Base-by-base conservation (phyloP, 92 coral and sea anemone genomes). In the Epizoanthus fatuus region DNA sequence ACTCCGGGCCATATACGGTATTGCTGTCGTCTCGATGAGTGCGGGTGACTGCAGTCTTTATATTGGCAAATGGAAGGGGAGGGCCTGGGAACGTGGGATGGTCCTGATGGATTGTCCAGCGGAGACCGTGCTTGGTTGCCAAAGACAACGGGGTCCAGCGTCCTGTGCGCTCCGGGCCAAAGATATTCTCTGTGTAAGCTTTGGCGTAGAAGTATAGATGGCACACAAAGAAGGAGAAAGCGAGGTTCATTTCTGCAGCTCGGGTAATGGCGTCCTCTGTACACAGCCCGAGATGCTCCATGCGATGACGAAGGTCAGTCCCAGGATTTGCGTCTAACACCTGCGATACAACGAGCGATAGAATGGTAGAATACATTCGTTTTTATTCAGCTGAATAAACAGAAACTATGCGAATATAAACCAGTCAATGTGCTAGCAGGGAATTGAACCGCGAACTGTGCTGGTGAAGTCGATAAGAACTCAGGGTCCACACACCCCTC, bases 31-130 rank as follows among this genome's bases (percentile, higher is more conserved):
- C 86, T 52, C 90, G 25, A 4, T 66, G 76, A 19, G 92, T 84
- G 25, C 94, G 85, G 14, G 94, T 91, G 35, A 91, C 92, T 3
- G 94, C 94, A 3, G 92, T 84, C 95, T 63, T 88, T 73, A 91
- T 71, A 56, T 84, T 89, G 6, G 51, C 84, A 39, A 91, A 78
- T 0, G 95, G 95, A 5, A 39, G 62, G 25, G 92, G 90, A 19
- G 89, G 87, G 3, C 87, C 90, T 53, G 95, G 95, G 65, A 76
- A 84, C 4, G 92, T 12, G 0, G 93, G 89, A 3, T 85, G 75
- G 39, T 90, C 93, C 67, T 92, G 90, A 54, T 92, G 95, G 42
- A 92, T 63, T 7, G 90, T 81, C 95, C 95, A 92, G 7, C 74
- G 87, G 29, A 88, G 22, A 52, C 87, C 88, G 72, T 77, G 79